Conservation (phyloP, 2,888 invertebrate genomes). For the Mylabris sibirica region DNA sequence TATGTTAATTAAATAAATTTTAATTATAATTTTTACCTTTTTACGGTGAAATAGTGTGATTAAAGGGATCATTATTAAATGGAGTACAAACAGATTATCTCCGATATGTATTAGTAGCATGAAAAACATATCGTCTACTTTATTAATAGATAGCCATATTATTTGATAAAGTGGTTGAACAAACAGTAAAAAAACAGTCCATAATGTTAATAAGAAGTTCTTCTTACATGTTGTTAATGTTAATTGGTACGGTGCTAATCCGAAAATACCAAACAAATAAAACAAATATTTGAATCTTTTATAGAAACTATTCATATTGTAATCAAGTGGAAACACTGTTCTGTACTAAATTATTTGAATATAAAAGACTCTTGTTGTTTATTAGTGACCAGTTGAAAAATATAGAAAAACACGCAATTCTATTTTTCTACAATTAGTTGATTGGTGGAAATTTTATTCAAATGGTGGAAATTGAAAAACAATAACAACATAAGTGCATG, state of each 20-base stretch:
- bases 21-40: not conserved
- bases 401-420: too few species aligned
- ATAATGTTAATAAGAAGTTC: not conserved
- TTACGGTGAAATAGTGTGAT: not conserved
- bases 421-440: too few species aligned
- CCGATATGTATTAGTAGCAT: too few species aligned
- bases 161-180: not conserved
- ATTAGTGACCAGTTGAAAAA: too few species aligned
- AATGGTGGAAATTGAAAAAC: too few species aligned
- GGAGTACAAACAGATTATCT: not conserved
- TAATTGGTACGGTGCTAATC: not conserved
- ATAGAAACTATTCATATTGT: not conserved
- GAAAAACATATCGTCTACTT: too few species aligned
- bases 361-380: too few species aligned
- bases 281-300: slow-evolving; percentile 7
- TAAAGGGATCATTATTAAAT: not conserved
- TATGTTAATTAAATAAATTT: too few species aligned
- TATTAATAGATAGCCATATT: too few species aligned
- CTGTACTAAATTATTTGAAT: not conserved
- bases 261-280: not conserved
- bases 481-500: not conserved
- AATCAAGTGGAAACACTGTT: not conserved
- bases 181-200: not conserved
- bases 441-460: too few species aligned
- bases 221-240: not conserved